Evolutionary conservation across 2,888 invertebrate genomes (phyloP), one percentile per base, ranked within the genome.

Genomic region (Phengaris alcon): DNA sequence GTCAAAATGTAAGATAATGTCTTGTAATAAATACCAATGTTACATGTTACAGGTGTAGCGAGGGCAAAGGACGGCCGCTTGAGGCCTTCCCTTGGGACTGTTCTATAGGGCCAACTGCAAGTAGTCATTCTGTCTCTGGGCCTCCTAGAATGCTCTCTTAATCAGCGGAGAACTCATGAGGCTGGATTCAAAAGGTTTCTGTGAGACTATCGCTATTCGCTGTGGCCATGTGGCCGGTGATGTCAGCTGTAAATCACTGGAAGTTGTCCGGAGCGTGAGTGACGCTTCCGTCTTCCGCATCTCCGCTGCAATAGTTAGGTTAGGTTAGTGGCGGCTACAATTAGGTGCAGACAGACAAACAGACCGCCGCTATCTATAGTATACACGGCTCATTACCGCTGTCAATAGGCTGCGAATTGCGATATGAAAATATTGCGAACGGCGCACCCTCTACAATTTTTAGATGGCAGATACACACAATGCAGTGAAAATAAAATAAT

Each of bases 1-100:
- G 64, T 64, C 64, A 35, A 64, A 64, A 64, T 64, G 35, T 64
- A 22, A 44, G 64, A 64, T 64, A 35, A 64, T 35, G 64, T 64
- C 35, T 44, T 12, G 64, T 13, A 64, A 64, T 64, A 64, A 64
- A 64, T 64, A 64, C 64, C 64, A 10, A 59, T 52, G 52, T 48
- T 8, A 6, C 6, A 48, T 4, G 52, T 52, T 52, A 52, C 52
- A 48, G 8, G 57, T 57, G 57, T 57, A 57, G 55, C 22, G 10
- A 59, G 52, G 52, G 52, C 22, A 9, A 5, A 57, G 22, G 22
- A 59, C 9, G 6, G 4, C 46, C 6, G 0, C 6, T 46, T 52
- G 22, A 22, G 22, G 22, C 22, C 22, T 22, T 22, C 22, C 22
- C 22, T 22, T 22, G 51, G 51, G 51, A 51, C 6, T 51, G 7